Evolutionary conservation across 2,113 vertebrate species (phyloP), one percentile per base, ranked within the genome.

Genomic region (Hippolais icterina): DNA sequence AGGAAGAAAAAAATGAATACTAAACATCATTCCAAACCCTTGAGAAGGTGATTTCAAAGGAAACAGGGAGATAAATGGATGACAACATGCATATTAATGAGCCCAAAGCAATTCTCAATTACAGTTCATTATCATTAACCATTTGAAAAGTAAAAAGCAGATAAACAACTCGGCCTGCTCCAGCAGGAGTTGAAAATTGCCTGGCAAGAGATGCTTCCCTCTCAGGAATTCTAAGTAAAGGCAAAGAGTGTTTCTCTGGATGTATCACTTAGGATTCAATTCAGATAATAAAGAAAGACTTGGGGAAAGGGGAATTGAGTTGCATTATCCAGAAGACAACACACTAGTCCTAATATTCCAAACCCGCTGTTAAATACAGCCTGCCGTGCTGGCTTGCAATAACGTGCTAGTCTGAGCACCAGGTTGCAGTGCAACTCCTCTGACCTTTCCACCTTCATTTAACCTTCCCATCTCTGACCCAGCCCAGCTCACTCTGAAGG

Each of bases 31-130:
- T 91, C 22, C 15, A 83, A 78, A 90, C 64, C 53, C 79, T 93
- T 42, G 76, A 93, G 76, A 96, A 95, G 93, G 96, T 89, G 87
- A 90, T 83, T 97, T 97, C 81, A 89, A 95, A 96, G 92, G 90
- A 97, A 96, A 94, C 10, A 35, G 19, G 42, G 52, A 94, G 90
- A 94, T 68, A 93, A 96, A 94, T 91, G 46, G 29, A 70, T 64
- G 70, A 68, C 90, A 95, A 82, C 66, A 82, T 83, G 77, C 54
- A 79, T 96, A 89, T 94, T 89, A 96, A 96, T 92, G 50, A 94
- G 70, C 14, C 46, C 61, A 90, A 90, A 78, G 93, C 69, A 94
- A 70, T 81, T 83, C 77, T 97, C 74, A 94, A 94, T 92, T 80
- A 93, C 47, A 96, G 35, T 80, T 95, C 84, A 90, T 95, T 94